Base-by-base conservation (phyloP, 2,888 invertebrate species). In the Heliconius ismenius region DNA sequence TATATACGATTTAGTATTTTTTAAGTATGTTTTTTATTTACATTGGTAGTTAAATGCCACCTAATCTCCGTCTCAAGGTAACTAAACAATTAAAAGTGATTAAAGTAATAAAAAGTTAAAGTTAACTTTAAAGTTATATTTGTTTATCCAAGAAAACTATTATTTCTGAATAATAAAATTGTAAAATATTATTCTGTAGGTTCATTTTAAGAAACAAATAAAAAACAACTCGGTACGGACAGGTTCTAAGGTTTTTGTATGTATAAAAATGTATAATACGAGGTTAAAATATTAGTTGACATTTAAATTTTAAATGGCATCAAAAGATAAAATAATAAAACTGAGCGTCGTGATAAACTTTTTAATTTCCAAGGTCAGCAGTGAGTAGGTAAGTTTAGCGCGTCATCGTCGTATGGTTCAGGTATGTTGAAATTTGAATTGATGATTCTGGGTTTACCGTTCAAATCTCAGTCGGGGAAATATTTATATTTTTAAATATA, bases 201-300 rank as follows among this genome's bases (percentile, higher is more conserved):
- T 63, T 10, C 0, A 63, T 54, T 10, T 54, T n/a, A 13, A n/a
- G 13, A 62, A 24, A 62, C n/a, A 62, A 24, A 64, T 32, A 64
- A 64, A 32, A 64, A 13, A 54, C 4, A 18, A 18, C 49, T 11
- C 49, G 18, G n/a, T n/a, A 49, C 58, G 21, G 21, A 49, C 43
- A 11, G 68, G 18, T 26, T 21, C 21, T 54, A 10, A 49, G 21
- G 10, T 28, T 60, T 58, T 60, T 26, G 18, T 36, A 13, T n/a
- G 18, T 73, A 62, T 62, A 43, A 39, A 73, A 32, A 73, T 63
- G 26, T n/a, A 21, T 43, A 43, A 39, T 39, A 62, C 62, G 60
- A 73, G 63, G 73, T 73, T 39, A 63, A 39, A 62, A 73, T 39
- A 73, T 73, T 73, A 73, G 62, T 73, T 73, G 73, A 63, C 73